phyloP scores from a whole-genome alignment of 2,888 invertebrate species.

The Pomacea canaliculata region DNA sequence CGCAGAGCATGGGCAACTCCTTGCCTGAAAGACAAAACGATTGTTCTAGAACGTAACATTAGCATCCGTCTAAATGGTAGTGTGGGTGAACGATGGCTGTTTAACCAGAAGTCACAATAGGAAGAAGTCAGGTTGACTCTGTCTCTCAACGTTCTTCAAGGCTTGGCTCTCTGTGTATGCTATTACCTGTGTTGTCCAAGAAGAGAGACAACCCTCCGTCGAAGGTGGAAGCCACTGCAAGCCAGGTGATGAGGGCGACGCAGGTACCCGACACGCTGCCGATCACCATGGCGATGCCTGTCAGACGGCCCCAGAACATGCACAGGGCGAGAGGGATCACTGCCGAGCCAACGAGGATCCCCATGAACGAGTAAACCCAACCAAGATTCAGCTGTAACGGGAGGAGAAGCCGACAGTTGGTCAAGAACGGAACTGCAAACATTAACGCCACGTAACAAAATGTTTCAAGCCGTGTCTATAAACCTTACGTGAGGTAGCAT shows the following conservation, averaged over 20 bases:
- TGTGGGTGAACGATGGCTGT: no score
- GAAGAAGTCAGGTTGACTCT: no score
- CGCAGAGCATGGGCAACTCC: constrained; percentile 67
- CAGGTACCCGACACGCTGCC: constrained; percentile 64
- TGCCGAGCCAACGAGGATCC: constrained; percentile 68
- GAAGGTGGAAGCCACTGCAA: constrained; percentile 60
- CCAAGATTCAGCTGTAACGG: constrained; percentile 59
- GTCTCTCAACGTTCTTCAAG: constrained; percentile 64
- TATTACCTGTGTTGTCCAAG: constrained; percentile 53
- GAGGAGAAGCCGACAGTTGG: not conserved
- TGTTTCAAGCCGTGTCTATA: not conserved
- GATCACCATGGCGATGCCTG: constrained; percentile 61
- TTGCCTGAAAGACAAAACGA: constrained; percentile 44
- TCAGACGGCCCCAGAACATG: constrained; percentile 68
- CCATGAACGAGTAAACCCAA: constrained; percentile 70
- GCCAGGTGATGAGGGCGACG: constrained; percentile 65
- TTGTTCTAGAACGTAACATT: no score
- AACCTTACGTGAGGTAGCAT: no score
- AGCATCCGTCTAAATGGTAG: no score
- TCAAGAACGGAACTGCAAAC: no score
- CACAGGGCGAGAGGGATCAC: constrained; percentile 67
- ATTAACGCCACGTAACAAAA: not conserved
- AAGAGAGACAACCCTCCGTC: constrained; percentile 61
- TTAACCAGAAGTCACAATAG: no score
- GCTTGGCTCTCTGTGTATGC: constrained; percentile 66